These are phyloP conservation scores for Andrena cerasifolii DNA, from an alignment of 1,140 invertebrate species.

Conservation along the genomic window DNA sequence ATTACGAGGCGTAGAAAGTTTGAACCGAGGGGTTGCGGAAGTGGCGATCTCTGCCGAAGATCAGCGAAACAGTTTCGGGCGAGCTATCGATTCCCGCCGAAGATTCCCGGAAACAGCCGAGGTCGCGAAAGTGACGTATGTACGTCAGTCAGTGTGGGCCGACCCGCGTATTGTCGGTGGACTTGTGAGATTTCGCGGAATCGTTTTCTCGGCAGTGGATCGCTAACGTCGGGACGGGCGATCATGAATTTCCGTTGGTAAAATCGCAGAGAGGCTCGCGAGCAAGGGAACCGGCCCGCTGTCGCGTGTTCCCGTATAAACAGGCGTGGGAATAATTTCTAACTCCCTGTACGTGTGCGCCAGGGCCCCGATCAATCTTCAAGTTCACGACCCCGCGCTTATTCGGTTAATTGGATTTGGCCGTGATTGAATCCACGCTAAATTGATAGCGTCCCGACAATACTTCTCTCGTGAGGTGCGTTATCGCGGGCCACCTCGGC, in stretches of 20 bases:
- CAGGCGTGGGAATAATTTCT: conserved; percentile 25
- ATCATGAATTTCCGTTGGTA: conserved; percentile 42
- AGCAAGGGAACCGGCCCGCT: background rate
- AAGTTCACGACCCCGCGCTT: conserved; percentile 35
- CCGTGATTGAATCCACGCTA: conserved; percentile 38
- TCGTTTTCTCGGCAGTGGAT: conserved; percentile 23
- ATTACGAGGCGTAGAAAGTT: conserved; percentile 21
- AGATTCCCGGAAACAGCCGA: conserved; percentile 65
- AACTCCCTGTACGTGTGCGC: conserved; percentile 38
- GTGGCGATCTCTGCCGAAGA: conserved; percentile 48
- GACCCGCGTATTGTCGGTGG: conserved; percentile 40
- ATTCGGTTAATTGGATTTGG: conserved; percentile 44
- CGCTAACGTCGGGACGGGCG: conserved; percentile 19
- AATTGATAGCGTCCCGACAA: conserved; percentile 36
- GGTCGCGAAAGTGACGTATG: conserved; percentile 55
- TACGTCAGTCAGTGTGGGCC: conserved; percentile 56
- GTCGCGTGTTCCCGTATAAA: conserved; percentile 10
- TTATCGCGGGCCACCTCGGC: conserved; percentile 15
- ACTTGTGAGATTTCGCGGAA: conserved; percentile 25
- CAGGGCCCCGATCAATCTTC: conserved; percentile 49
- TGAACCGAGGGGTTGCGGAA: conserved; percentile 35
- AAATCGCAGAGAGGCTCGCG: background rate
- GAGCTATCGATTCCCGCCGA: conserved; percentile 74
- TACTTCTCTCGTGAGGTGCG: conserved; percentile 49
- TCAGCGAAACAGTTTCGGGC: conserved; percentile 43